Evolutionary conservation across 2,113 vertebrate genomes (phyloP), one percentile per base, ranked within the genome.

Genomic region (Oryzias woworae): DNA sequence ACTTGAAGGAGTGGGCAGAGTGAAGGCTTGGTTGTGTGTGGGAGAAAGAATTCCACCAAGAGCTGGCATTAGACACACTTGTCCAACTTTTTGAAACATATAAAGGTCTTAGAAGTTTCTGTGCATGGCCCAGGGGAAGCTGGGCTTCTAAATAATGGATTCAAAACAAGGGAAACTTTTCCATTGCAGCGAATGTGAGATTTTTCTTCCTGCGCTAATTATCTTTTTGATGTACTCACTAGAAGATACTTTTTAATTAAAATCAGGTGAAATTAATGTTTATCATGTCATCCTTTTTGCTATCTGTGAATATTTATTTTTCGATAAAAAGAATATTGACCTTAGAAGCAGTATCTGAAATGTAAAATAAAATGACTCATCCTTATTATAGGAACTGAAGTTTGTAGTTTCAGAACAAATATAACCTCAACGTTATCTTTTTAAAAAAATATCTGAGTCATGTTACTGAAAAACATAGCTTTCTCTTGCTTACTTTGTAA

Each of bases 131-230:
- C 78, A 63, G 54, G 61, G 68, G 70, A 83, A 64, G 58, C 14
- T 4, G 24, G 20, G 23, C 62, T 73, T 58, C 56, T 88, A 84
- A 88, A 86, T 90, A 85, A 87, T 80, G 70, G 78, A 90, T 85
- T 64, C 70, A 80, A 77, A 83, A 69, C 69, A 77, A 66, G 66
- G 48, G 58, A 68, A 73, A 57, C 45, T 73, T 45, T 73, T 69
- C 54, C 57, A 61, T 53, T 46, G 13, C 53, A 69, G 57, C 68
- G 53, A 81, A 66, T 53, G 44, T 45, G 62, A 74, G 26, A 70
- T 56, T 71, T 66, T 71, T 66, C 31, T 53, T 49, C 17, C 69
- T 52, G 42, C 41, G 47, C 47, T 63, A 22, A 18, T 48, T 52
- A 50, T 62, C 61, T 59, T 23, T 69, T 15, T 64, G 58, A 47